Evolutionary conservation across 2,888 invertebrate genomes (phyloP).

Genomic region (Laothoe populi): DNA sequence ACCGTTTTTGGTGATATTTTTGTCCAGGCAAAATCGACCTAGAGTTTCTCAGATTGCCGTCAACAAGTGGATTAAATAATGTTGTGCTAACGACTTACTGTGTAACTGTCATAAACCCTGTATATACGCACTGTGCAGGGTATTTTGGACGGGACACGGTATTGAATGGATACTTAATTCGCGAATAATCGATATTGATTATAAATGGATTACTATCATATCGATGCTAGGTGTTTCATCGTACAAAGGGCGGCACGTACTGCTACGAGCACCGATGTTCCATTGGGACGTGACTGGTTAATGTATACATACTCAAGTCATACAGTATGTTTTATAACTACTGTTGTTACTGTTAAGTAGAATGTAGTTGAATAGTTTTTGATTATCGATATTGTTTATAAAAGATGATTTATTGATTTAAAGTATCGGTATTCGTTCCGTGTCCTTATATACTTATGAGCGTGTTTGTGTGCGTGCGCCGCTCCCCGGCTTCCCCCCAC

Average conservation of each 20-base stretch:
- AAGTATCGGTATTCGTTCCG: neutral
- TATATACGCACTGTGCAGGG: neutral
- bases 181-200: no score
- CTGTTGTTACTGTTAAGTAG: no score
- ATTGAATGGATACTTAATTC: neutral
- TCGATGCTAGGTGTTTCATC: neutral
- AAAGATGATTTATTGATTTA: neutral
- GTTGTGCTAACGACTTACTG: neutral
- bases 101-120: neutral
- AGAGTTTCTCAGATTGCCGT: neutral
- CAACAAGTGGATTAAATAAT: neutral
- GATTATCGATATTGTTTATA: neutral
- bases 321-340: no score
- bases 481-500: constrained; percentile 2
- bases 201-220: no score
- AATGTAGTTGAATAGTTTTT: no score
- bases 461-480: constrained; percentile 12
- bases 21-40: neutral
- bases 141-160: neutral
- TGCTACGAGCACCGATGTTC: no score
- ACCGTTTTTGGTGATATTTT: neutral
- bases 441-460: neutral
- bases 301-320: no score
- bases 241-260: no score
- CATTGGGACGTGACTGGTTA: no score